phyloP scores from a whole-genome alignment of 2,113 vertebrate genomes.

The Ailurus styani region DNA sequence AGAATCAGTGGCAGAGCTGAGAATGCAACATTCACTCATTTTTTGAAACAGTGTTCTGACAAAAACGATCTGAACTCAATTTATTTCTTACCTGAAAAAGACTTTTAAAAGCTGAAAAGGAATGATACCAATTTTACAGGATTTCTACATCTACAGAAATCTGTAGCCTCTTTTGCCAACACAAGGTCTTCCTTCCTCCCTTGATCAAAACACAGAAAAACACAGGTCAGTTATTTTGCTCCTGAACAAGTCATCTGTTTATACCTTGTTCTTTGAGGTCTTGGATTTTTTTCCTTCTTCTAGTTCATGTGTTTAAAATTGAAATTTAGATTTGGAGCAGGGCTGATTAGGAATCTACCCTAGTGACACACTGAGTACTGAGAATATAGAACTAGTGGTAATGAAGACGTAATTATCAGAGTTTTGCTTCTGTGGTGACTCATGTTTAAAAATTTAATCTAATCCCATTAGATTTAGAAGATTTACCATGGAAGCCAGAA shows the following conservation, averaged over 20 bases:
- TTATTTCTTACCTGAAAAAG: constrained; percentile 74
- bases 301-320: neutral
- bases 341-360: neutral
- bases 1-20: constrained; percentile 34
- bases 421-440: neutral
- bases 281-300: neutral
- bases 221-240: neutral
- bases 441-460: neutral
- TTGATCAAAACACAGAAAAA: neutral
- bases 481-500: neutral
- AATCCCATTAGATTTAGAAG: constrained; percentile 3
- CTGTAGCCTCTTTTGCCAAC: neutral
- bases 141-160: constrained; percentile 22
- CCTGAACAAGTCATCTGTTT: neutral
- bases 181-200: constrained; percentile 11
- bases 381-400: neutral
- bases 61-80: constrained; percentile 74
- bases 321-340: neutral
- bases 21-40: constrained; percentile 65
- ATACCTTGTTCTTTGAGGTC: neutral
- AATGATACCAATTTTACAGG: constrained; percentile 37
- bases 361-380: neutral
- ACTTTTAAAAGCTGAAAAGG: constrained; percentile 41
- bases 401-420: constrained; percentile 11
- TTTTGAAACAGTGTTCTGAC: constrained; percentile 70